Evolutionary conservation across 2,888 invertebrate genomes (phyloP), one percentile per base, ranked within the genome.

Genomic region (Imbricaverruca yamaguchii): DNA sequence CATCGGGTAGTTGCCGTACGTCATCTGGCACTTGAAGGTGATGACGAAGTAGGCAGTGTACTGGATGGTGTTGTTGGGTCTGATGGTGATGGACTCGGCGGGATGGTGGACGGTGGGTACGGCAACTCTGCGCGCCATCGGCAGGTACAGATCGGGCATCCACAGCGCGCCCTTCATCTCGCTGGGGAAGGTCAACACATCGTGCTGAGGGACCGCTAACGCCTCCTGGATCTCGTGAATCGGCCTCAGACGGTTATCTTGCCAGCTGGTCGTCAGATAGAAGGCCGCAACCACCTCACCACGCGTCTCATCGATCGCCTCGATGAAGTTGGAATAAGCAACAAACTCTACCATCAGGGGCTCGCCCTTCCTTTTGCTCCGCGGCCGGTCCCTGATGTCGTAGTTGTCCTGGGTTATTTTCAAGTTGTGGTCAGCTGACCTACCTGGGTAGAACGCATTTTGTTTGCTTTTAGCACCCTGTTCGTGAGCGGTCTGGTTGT

Each of bases 121-220:
- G 39, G 15, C 4, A 4, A 69, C 69, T 12, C 23, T 10, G 7
- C 69, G 25, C 13, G 69, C 69, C 69, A 69, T 69, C 25, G 69
- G 69, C 69, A 69, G 25, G 69, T 69, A 69, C 13, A 69, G 39
- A 39, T 69, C 69, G 25, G 69, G 69, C 69, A 69, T 39, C 69
- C 69, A 69, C 23, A 69, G 1, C 39, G 12, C 39, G 15, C 39
- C 39, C 8, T 69, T 69, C 39, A 69, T 23, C 25, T 39, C 15
- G 39, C 69, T 39, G 12, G 69, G 15, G 10, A 69, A 12, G 10
- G 67, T 11, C 23, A 67, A 25, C 67, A 10, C 39, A 39, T 69
- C 69, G 9, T 15, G 12, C 25, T 12, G 25, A 25, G 7, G 23
- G 25, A 23, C 67, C 11, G 67, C n/a, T 21, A 3, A 11, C 10